Conservation (phyloP, 2,113 vertebrate species). For the Apteryx mantelli region DNA sequence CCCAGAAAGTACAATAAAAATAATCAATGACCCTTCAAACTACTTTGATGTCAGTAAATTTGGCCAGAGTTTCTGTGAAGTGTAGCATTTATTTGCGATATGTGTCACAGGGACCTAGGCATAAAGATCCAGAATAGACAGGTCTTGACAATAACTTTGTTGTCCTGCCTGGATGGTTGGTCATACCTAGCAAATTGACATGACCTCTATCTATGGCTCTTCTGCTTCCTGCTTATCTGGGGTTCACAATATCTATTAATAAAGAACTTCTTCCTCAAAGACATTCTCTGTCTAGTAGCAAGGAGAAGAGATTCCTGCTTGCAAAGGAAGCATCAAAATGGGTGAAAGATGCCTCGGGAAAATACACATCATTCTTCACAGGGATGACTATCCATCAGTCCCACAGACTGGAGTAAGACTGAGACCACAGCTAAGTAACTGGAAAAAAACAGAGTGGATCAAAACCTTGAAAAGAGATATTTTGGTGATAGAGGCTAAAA, state of each 20-base stretch:
- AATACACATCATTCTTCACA: background rate
- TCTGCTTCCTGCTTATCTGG: background rate
- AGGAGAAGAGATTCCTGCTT: background rate
- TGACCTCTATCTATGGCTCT: background rate
- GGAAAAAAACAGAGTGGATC: background rate
- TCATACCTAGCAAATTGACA: background rate
- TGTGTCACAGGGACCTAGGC: background rate
- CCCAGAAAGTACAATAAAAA: background rate
- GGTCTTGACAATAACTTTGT: constrained; percentile 9
- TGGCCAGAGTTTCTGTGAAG: background rate
- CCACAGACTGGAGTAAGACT: background rate
- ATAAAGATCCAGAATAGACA: background rate
- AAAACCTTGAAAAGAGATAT: background rate
- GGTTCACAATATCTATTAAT: background rate
- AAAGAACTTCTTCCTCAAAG: background rate
- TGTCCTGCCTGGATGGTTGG: background rate
- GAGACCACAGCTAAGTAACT: background rate
- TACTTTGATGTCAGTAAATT: background rate
- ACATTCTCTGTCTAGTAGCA: background rate
- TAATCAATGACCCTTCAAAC: background rate
- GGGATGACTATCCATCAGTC: background rate
- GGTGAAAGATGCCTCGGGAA: background rate
- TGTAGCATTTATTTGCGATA: background rate
- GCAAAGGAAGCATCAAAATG: background rate
- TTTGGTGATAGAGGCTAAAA: background rate